Evolutionary conservation across 1,140 invertebrate genomes (phyloP).

Genomic region (Carposina sasakii): DNA sequence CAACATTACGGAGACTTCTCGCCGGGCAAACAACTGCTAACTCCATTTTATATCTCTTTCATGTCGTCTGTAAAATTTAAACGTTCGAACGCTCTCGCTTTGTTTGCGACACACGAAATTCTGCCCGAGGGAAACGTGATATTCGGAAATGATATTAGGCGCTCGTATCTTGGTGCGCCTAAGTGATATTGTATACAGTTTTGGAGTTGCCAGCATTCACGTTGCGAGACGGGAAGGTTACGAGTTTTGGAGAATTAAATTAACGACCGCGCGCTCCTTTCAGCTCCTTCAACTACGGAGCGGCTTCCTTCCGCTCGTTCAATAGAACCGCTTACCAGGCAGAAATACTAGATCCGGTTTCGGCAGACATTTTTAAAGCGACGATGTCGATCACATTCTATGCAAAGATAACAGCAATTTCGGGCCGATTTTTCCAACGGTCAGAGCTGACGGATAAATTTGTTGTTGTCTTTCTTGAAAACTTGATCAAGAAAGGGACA

Average conservation of each 20-base stretch:
- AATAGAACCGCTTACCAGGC: background rate
- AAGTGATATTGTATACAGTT: conserved; percentile 24
- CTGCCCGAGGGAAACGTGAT: no score
- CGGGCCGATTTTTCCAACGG: no score
- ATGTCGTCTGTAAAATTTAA: background rate
- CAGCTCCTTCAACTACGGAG: background rate
- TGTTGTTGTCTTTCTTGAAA: no score
- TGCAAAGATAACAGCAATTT: no score
- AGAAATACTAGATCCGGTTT: no score
- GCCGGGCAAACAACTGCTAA: conserved; percentile 11
- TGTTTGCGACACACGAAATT: no score
- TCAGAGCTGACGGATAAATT: no score
- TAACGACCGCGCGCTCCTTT: conserved; percentile 5
- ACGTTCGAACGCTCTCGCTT: no score
- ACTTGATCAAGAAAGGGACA: no score
- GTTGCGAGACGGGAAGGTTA: conserved; percentile 23
- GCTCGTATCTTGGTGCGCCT: conserved; percentile 17
- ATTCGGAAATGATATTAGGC: background rate
- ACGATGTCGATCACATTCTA: no score
- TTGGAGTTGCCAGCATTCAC: conserved; percentile 16
- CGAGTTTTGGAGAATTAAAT: conserved; percentile 27
- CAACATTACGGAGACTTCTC: conserved; percentile 9
- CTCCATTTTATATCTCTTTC: conserved; percentile 13
- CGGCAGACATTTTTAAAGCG: no score
- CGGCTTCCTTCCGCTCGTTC: background rate